Evolutionary conservation across 30 jellyfish, hydroid and myxozoan species (phyloP).

Genomic region (Hydractinia symbiolongicarpus): DNA sequence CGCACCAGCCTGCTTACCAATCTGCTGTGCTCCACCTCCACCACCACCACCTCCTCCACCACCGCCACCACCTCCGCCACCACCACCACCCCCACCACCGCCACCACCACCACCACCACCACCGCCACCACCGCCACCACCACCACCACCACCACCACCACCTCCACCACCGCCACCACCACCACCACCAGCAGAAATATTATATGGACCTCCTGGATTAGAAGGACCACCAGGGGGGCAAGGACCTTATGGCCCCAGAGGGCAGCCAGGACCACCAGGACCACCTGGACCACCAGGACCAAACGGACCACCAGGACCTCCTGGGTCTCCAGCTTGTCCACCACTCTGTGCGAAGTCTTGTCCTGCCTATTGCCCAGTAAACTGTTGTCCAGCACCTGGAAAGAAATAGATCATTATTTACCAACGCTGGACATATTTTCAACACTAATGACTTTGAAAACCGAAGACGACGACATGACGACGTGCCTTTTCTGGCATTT

Average conservation of each 20-base stretch:
- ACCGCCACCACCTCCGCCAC: constrained; percentile 77
- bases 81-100: constrained; percentile 47
- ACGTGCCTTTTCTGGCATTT: no score
- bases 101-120: constrained; percentile 54
- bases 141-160: constrained; percentile 45
- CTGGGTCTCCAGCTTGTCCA: constrained; percentile 89
- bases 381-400: constrained; percentile 87
- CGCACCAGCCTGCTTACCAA: constrained; percentile 92
- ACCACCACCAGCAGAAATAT: constrained; percentile 96
- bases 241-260: constrained; percentile 99
- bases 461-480: no score
- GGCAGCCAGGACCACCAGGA: constrained; percentile 98
- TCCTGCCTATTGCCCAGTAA: constrained; percentile 77
- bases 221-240: constrained; percentile 99
- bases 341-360: constrained; percentile 42
- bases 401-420: constrained; percentile 35
- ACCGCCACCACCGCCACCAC: constrained; percentile 41
- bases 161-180: constrained; percentile 97
- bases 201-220: constrained; percentile 95
- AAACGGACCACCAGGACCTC: constrained; percentile 99
- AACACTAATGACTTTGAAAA: not conserved
- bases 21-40: constrained; percentile 72
- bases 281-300: constrained; percentile 99
- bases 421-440: not conserved
- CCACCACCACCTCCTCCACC: constrained; percentile 98